These are phyloP conservation scores for Hippocampus guttulatus DNA, from an alignment of 2,113 vertebrate genomes.

Conservation along the genomic window DNA sequence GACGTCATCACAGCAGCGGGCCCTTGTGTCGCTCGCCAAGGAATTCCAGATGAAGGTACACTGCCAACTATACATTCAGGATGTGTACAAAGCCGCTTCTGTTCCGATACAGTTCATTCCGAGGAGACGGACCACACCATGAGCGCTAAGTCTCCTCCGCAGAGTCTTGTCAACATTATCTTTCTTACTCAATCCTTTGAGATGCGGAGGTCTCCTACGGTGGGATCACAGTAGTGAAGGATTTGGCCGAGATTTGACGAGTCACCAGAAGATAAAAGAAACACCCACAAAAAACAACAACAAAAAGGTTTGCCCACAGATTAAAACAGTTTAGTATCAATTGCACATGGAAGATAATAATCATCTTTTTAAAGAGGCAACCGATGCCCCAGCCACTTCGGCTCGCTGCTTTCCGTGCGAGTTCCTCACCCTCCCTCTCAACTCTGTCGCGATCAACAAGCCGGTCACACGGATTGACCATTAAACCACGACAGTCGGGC, in stretches of 20 bases:
- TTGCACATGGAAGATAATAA: not conserved
- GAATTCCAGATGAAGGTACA: not conserved
- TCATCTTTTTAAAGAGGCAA: too few species aligned
- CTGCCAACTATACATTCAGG: constrained; percentile 4
- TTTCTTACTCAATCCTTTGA: not conserved
- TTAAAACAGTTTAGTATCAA: not conserved
- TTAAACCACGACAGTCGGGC: too few species aligned
- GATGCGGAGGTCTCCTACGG: not conserved
- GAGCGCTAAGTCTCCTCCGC: not conserved
- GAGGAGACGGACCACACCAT: not conserved
- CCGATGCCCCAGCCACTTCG: too few species aligned
- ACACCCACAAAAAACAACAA: not conserved
- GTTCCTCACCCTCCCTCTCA: too few species aligned
- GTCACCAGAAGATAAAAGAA: not conserved
- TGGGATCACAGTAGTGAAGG: not conserved
- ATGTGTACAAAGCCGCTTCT: not conserved
- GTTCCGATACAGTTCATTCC: not conserved
- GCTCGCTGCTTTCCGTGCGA: too few species aligned
- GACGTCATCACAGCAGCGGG: not conserved
- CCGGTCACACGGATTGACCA: too few species aligned
- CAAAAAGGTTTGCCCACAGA: not conserved
- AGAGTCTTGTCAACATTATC: not conserved
- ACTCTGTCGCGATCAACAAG: too few species aligned
- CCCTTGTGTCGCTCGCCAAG: not conserved
- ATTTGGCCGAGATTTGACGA: not conserved